phyloP scores from a whole-genome alignment of 2,797 vertebrate genomes.

The Apodemus agrarius region DNA sequence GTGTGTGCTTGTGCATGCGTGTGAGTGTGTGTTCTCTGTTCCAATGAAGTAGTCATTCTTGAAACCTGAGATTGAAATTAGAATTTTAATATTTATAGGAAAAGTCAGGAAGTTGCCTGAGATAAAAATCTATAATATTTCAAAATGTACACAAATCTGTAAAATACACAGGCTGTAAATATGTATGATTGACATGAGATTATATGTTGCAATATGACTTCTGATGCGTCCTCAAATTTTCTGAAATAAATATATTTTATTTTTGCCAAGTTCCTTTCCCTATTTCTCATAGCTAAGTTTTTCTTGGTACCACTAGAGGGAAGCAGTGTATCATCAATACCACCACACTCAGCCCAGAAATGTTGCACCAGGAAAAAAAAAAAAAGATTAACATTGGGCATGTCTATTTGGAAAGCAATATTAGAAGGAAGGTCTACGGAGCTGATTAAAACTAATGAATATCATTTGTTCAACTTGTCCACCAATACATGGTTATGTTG shows the following conservation, averaged over 20 bases:
- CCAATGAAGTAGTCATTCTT: not conserved
- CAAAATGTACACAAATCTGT: not conserved
- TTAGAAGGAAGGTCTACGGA: not conserved
- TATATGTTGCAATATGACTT: not conserved
- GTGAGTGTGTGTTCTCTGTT: no score
- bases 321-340: not conserved
- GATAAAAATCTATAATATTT: constrained; percentile 16
- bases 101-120: not conserved
- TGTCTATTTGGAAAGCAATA: not conserved
- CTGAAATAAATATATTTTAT: not conserved
- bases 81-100: not conserved
- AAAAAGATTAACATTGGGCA: not conserved
- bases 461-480: constrained; percentile 42
- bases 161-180: not conserved
- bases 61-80: not conserved
- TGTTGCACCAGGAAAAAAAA: not conserved
- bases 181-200: not conserved
- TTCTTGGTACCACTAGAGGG: constrained; percentile 73
- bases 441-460: constrained; percentile 61
- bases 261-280: not conserved
- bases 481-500: constrained; percentile 7
- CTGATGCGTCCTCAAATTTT: not conserved
- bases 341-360: not conserved
- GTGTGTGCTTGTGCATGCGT: no score
- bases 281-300: not conserved